Conservation (phyloP, 2,888 invertebrate species). For the Amphipyra berbera region DNA sequence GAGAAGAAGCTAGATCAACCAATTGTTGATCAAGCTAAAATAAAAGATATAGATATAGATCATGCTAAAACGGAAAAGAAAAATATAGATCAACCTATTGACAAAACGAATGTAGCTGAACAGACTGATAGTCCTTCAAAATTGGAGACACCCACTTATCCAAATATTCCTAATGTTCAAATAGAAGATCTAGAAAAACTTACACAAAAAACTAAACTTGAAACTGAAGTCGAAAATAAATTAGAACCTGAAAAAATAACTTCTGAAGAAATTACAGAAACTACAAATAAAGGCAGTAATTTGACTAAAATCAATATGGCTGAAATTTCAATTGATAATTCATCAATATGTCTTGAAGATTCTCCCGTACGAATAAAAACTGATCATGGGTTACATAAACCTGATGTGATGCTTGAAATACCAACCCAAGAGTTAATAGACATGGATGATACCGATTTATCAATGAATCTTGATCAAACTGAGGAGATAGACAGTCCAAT, state of each 20-base stretch:
- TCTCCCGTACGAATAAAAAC: conserved; percentile 26
- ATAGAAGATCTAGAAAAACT: not conserved
- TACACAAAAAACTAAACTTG: not conserved
- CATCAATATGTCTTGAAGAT: conserved; percentile 1
- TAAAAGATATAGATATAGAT: not conserved
- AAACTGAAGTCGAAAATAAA: not conserved
- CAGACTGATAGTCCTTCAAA: not conserved
- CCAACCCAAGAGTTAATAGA: conserved; percentile 77
- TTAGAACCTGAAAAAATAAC: not conserved
- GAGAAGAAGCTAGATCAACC: too few species aligned
- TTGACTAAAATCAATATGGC: conserved; percentile 13
- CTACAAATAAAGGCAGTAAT: not conserved
- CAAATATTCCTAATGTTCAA: not conserved
- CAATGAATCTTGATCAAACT: conserved; percentile 44
- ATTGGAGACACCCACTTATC: not conserved
- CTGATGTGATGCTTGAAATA: conserved; percentile 82
- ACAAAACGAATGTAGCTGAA: not conserved
- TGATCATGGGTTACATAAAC: conserved; percentile 73
- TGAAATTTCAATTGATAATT: not conserved
- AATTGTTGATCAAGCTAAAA: too few species aligned
- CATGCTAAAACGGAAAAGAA: too few species aligned
- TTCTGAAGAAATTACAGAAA: conserved; percentile 2
- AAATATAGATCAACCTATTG: not conserved
- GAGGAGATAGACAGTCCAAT: conserved; percentile 24
- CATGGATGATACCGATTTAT: conserved; percentile 64